Evolutionary conservation across 2,113 vertebrate species (phyloP), one percentile per base, ranked within the genome.

Genomic region (Geococcyx californianus): DNA sequence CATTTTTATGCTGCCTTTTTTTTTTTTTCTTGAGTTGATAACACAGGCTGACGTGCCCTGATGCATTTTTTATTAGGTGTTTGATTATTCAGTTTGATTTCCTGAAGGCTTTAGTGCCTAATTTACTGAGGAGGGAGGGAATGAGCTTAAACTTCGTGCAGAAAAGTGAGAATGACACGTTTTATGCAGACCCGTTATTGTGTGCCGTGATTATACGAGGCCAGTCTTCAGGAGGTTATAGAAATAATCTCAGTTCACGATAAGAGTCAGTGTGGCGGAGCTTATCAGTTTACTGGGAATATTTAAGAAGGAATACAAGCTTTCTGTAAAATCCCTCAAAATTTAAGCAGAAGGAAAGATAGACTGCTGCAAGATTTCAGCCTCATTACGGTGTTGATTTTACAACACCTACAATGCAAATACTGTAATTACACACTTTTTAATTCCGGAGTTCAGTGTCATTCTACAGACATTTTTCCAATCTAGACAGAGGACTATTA

Each of bases 71-170:
- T 95, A 96, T 97, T 88, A 97, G 95, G 86, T 87, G 73, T 89
- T 89, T 95, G 90, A 96, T 97, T 97, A 97, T 97, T 97, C 95
- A 92, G 63, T 97, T 97, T 98, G 94, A 97, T 97, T 87, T 97
- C 67, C 62, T 93, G 85, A 84, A 96, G 93, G 68, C 63, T 96
- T 97, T 97, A 95, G 88, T 84, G 75, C 95, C 77, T 96, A 79
- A 95, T 91, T 79, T 86, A 59, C 24, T 12, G 40, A 60, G 40
- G 14, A 92, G 21, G 63, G 56, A 92, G n/a, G 19, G 10, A 59
- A 95, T 95, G 60, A 93, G 42, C 60, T 94, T 73, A 70, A 90
- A 64, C 23, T 77, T 90, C 26, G 19, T n/a, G 36, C 26, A 84
- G 82, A 84, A 89, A 95, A 93, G 62, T 29, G 28, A 68, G 55